Evolutionary conservation across 2,797 vertebrate species (phyloP).

Genomic region (Pogoniulus pusillus): DNA sequence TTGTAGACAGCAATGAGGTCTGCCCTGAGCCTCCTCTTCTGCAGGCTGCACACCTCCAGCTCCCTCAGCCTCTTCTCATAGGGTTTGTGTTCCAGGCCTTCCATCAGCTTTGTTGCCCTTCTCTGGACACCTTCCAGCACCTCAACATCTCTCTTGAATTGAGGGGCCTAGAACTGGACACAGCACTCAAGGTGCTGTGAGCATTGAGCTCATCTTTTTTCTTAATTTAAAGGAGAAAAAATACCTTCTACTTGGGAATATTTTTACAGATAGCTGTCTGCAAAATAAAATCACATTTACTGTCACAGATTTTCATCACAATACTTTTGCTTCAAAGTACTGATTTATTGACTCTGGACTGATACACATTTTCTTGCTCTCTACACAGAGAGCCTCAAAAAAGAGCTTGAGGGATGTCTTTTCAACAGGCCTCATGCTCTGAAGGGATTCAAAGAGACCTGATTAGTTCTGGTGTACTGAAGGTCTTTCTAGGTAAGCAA

Average conservation of each 20-base stretch:
- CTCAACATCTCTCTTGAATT: no score
- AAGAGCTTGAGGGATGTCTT: neutral
- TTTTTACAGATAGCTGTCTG: slow-evolving; percentile 3
- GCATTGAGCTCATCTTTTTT: neutral
- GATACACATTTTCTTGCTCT: neutral
- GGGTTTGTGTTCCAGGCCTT: no score
- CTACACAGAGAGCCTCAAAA: neutral
- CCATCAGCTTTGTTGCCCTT: no score
- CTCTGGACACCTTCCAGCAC: no score
- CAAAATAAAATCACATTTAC: slow-evolving; percentile 41
- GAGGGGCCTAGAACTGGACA: no score
- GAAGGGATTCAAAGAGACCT: neutral
- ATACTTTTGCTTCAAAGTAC: neutral
- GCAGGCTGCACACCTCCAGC: no score
- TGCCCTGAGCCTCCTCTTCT: no score
- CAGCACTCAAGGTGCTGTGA: no score
- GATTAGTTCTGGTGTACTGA: neutral
- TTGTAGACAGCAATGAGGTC: no score
- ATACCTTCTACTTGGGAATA: neutral
- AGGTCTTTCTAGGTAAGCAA: neutral
- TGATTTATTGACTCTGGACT: slow-evolving; percentile 25
- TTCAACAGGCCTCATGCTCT: neutral
- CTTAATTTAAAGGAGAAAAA: no score
- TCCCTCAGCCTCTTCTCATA: no score
- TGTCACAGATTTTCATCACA: neutral